Conservation (phyloP, 1,140 invertebrate genomes). For the Bombus waltoni region DNA sequence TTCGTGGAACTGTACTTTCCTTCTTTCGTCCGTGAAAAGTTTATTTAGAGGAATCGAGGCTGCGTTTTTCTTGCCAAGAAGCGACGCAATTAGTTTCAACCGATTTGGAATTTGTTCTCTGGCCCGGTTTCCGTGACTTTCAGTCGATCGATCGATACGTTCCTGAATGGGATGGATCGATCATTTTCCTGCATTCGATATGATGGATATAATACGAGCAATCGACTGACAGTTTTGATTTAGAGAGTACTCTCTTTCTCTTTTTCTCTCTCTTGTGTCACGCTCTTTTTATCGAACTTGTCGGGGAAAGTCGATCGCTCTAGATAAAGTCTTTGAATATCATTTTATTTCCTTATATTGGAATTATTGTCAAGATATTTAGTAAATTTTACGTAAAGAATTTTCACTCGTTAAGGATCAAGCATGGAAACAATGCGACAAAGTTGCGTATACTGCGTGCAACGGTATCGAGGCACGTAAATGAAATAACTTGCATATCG, state of each 20-base stretch:
- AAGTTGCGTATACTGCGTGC: too few relatives aligned
- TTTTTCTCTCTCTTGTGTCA: background rate
- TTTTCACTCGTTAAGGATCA: background rate
- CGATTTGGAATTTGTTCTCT: slow-evolving; percentile 9
- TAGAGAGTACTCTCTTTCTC: background rate
- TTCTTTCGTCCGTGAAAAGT: background rate
- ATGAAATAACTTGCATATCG: too few relatives aligned
- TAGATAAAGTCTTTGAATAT: background rate
- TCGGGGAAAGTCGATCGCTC: background rate
- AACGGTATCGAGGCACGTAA: too few relatives aligned
- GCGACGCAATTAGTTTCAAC: background rate
- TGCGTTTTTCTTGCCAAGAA: background rate
- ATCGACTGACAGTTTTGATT: slow-evolving; percentile 9
- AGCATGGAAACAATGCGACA: too few relatives aligned
- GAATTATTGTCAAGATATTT: background rate
- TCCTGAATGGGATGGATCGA: background rate
- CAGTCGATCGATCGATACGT: background rate
- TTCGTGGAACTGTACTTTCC: background rate
- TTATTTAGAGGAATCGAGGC: background rate
- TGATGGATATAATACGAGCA: slow-evolving; percentile 5
- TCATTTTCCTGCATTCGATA: slow-evolving; percentile 18
- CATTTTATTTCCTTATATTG: background rate
- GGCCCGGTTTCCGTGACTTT: background rate
- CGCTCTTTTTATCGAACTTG: background rate
- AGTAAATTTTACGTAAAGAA: background rate